phyloP scores from a whole-genome alignment of 2,888 invertebrate species.

The Kuschelorhynchus macadamiae region DNA sequence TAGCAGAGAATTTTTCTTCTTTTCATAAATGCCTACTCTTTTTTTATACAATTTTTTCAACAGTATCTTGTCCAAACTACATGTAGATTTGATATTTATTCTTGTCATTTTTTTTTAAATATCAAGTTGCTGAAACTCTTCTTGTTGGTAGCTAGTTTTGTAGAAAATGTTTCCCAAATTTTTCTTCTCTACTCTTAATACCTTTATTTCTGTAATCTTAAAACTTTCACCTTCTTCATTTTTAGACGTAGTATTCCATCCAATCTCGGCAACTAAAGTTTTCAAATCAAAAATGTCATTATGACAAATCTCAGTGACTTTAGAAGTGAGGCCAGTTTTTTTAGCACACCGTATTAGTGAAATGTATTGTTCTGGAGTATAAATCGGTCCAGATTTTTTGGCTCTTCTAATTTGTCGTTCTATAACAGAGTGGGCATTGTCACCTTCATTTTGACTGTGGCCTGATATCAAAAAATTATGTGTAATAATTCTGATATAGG shows the following conservation, averaged over 20 bases:
- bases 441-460: slow-evolving; percentile 2
- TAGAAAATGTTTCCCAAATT: not conserved
- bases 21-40: not conserved
- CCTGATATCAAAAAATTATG: not conserved
- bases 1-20: not conserved
- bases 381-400: not conserved
- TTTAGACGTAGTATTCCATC: not conserved
- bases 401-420: not conserved
- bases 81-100: not conserved
- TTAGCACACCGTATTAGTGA: too few species aligned
- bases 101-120: not conserved
- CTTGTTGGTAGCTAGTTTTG: not conserved
- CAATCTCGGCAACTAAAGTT: not conserved
- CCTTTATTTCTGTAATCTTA: not conserved
- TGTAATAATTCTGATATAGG: not conserved
- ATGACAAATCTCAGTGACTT: not conserved
- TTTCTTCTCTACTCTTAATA: too few species aligned
- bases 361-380: not conserved
- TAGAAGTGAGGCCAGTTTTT: not conserved
- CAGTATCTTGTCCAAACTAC: not conserved
- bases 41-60: not conserved
- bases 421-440: not conserved
- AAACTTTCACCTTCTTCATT: not conserved
- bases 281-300: not conserved
- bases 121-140: not conserved